A percentile compares a stretch with the other conserved stretches of the same genome.
Conservation (phyloP, 2,113 vertebrate species). For the Suncus etruscus region DNA sequence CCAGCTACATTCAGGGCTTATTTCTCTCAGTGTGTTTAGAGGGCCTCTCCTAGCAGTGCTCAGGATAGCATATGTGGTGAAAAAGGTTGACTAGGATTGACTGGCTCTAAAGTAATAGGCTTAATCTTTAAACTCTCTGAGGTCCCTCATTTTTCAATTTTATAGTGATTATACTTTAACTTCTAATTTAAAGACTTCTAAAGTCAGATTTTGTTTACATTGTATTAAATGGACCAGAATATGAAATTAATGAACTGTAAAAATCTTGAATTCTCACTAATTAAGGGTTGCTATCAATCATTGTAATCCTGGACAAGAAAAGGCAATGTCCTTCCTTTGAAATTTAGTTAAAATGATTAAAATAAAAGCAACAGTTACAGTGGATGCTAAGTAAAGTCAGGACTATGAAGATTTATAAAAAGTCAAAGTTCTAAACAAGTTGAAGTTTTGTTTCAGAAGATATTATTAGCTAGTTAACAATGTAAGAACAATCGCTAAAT, state of each 20-base stretch:
- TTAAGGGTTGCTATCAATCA: no score
- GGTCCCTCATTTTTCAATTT: no score
- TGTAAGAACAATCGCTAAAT: background rate
- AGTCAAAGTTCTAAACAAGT: background rate
- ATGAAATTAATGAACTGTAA: background rate
- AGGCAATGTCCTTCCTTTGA: background rate
- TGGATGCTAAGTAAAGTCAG: background rate
- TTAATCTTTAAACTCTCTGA: no score
- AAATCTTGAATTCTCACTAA: background rate
- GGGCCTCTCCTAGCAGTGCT: no score
- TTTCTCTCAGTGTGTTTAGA: no score
- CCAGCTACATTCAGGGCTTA: no score
- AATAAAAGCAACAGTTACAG: background rate
- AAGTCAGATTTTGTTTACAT: background rate
- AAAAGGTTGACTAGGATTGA: no score
- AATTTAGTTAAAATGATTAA: conserved; percentile 50
- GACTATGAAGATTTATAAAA: background rate
- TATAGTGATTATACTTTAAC: no score
- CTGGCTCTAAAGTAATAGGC: no score
- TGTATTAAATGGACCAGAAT: background rate
- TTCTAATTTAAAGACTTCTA: background rate
- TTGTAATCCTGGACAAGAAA: background rate
- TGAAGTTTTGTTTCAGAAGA: background rate
- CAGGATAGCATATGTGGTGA: no score
- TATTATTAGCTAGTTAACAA: no score